These are phyloP conservation scores for Heliocidaris erythrogramma DNA, from an alignment of 35 echinoderm and acorn worm species.

Conservation along the genomic window DNA sequence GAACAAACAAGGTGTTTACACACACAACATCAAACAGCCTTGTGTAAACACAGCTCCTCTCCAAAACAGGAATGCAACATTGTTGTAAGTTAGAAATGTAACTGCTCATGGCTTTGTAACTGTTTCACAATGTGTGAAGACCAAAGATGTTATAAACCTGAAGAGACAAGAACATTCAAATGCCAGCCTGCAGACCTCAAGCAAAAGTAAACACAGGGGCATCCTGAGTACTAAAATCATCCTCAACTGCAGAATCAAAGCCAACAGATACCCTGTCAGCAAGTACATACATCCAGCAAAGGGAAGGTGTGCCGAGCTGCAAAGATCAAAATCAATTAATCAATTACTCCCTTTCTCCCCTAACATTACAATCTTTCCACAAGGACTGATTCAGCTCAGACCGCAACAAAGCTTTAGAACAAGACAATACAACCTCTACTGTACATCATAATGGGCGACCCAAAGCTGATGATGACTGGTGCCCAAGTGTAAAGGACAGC, in stretches of 20 bases:
- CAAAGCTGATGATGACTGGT: not conserved
- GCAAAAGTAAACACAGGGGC: not conserved
- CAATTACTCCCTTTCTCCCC: constrained; percentile 22
- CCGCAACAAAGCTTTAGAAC: too few relatives aligned
- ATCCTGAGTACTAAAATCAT: not conserved
- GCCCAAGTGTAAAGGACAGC: not conserved
- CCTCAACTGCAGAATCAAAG: not conserved
- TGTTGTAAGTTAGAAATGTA: not conserved
- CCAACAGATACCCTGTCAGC: not conserved
- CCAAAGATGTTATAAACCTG: not conserved
- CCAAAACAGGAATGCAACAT: constrained; percentile 3
- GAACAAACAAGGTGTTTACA: constrained; percentile 34
- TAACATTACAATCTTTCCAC: constrained; percentile 8
- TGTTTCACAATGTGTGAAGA: not conserved
- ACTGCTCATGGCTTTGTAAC: not conserved
- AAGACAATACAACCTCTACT: too few relatives aligned
- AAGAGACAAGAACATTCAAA: not conserved
- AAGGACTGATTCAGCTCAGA: not conserved
- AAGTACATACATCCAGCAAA: not conserved
- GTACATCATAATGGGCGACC: not conserved
- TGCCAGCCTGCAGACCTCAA: not conserved
- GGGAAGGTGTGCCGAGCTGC: not conserved
- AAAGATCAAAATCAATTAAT: constrained; percentile 28
- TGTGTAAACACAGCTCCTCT: constrained; percentile 1
- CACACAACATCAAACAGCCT: constrained; percentile 35